Evolutionary conservation across 2,888 invertebrate genomes (phyloP), one percentile per base, ranked within the genome.

Genomic region (Deilephila porcellus): DNA sequence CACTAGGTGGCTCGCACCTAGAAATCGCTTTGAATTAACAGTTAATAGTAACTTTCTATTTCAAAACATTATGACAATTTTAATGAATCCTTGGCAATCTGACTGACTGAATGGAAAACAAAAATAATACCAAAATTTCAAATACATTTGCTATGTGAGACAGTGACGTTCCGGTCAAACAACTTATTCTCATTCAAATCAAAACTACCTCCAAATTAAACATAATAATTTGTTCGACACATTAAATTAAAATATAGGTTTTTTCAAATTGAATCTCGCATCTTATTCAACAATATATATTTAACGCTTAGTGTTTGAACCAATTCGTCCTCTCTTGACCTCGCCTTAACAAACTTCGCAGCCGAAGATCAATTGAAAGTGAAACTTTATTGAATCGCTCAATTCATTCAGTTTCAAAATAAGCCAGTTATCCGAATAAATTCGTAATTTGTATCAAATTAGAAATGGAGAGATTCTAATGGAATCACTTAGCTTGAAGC

Each of bases 331-430:
- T 2, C 34, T 56, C 60, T 60, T 71, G 71, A 60, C 34, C 71
- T 45, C 37, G 64, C 25, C 52, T 37, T 45, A 5, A 25, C n/a
- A 60, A 71, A 45, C 45, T 71, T 59, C 20, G 56, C 29, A 25
- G 56, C 60, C 8, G 37, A 29, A 71, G 71, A 71, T 71, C 71
- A 71, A 71, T 71, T 71, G 60, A 71, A 59, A 59, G 14, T 32
- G 59, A 60, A 37, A 59, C 25, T 60, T 71, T 60, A 71, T 71
- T 71, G 37, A 59, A 59, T 19, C 71, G 34, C 20, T 70, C 37
- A 11, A 53, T 71, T 34, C 64, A 20, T 45, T 45, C 17, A 37
- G 37, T 25, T 34, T 71, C 45, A 71, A 71, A 71, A 60, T 45
- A 29, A 60, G n/a, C 71, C 71, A 52, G 59, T 71, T 32, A 20